Conservation (phyloP, 1,140 invertebrate genomes). For the Drosophila rufa region DNA sequence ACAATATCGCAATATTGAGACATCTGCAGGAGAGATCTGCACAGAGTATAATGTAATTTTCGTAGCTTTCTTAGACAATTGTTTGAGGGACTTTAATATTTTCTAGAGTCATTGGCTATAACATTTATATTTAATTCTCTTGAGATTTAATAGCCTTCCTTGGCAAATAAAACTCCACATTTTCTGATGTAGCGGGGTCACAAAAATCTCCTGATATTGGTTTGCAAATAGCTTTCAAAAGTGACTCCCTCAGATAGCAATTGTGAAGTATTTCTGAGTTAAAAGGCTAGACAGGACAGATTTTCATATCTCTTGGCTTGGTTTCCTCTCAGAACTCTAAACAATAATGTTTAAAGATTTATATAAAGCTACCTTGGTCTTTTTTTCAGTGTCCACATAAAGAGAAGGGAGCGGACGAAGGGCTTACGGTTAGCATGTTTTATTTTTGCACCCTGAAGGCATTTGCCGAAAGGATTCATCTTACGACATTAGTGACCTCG, state of each 20-base stretch:
- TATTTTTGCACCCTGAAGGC: slow-evolving; percentile 84
- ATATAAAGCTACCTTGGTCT: background rate
- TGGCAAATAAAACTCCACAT: background rate
- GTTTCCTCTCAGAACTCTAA: background rate
- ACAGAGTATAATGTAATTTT: too few relatives aligned
- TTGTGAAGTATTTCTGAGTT: too few relatives aligned
- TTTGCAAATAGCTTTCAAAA: too few relatives aligned
- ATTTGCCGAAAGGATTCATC: slow-evolving; percentile 84
- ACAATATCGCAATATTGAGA: fast-evolving
- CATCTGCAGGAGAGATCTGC: background rate
- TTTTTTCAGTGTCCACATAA: slow-evolving; percentile 7
- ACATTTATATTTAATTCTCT: too few relatives aligned
- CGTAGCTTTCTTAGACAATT: too few relatives aligned
- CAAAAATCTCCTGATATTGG: background rate
- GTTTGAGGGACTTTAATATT: background rate
- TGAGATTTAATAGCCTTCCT: background rate
- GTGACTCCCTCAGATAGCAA: too few relatives aligned
- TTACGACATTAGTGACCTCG: slow-evolving; percentile 84
- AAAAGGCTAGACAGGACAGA: too few relatives aligned
- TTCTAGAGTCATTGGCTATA: background rate
- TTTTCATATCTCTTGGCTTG: background rate
- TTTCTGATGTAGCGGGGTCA: background rate
- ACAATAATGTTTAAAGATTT: too few relatives aligned
- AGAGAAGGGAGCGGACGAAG: background rate
- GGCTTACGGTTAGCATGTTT: slow-evolving; percentile 64